Conservation (phyloP, 1,140 invertebrate genomes). For the Drosophila parabipectinata region DNA sequence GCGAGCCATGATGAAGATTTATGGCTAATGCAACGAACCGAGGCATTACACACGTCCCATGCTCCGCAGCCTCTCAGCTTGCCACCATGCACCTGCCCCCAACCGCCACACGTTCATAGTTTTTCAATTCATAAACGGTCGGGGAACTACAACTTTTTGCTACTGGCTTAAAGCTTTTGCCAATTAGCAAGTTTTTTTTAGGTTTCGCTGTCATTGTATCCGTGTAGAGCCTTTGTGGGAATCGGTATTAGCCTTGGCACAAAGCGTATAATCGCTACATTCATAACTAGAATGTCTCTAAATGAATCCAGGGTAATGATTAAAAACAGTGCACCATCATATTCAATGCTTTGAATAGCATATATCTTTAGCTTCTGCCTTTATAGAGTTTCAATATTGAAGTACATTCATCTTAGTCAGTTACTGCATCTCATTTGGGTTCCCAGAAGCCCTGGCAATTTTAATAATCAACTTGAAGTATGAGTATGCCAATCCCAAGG, state of each 20-base stretch:
- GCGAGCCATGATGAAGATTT: slow-evolving; percentile 66
- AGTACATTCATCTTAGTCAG: slow-evolving; percentile 23
- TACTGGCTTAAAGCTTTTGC: slow-evolving; percentile 21
- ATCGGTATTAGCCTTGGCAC: slow-evolving; percentile 20
- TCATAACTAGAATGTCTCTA: no score
- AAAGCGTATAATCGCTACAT: slow-evolving; percentile 5
- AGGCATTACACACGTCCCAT: slow-evolving; percentile 46
- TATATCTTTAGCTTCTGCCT: no score
- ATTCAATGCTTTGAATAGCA: no score
- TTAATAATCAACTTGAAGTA: slow-evolving; percentile 58
- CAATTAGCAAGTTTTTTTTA: slow-evolving; percentile 38
- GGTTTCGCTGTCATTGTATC: slow-evolving; percentile 3
- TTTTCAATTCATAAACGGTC: slow-evolving; percentile 18
- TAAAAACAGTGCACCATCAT: no score
- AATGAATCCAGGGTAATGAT: no score
- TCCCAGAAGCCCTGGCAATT: slow-evolving; percentile 20
- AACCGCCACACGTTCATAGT: neutral
- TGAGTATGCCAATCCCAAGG: slow-evolving; percentile 45
- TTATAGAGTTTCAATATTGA: neutral
- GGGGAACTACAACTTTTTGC: slow-evolving; percentile 24
- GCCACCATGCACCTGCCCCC: neutral
- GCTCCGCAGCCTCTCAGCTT: neutral
- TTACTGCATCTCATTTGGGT: slow-evolving; percentile 31
- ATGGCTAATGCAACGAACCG: slow-evolving; percentile 64
- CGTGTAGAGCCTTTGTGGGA: slow-evolving; percentile 17